phyloP scores from a whole-genome alignment of 2,113 vertebrate species.

The Spilogale gracilis region DNA sequence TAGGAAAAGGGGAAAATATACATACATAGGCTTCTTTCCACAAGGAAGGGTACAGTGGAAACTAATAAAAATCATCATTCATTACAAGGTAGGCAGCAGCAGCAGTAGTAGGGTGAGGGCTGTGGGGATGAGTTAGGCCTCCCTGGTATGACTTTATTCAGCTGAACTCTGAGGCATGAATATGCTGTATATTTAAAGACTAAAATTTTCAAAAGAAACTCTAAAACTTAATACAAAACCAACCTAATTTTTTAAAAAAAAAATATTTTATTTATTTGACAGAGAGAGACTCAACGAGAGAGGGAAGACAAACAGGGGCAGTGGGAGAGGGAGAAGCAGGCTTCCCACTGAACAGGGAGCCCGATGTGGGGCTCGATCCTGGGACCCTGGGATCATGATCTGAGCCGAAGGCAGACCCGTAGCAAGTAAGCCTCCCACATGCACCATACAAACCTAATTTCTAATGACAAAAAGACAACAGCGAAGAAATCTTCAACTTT shows the following conservation, averaged over 20 bases:
- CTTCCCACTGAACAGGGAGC: too few relatives aligned
- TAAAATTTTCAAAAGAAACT: background rate
- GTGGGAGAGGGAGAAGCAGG: too few relatives aligned
- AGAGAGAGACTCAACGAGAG: too few relatives aligned
- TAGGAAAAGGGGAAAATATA: background rate
- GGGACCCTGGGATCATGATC: too few relatives aligned
- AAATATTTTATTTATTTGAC: too few relatives aligned
- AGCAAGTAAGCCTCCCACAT: too few relatives aligned
- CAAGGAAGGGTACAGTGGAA: background rate
- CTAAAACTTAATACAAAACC: background rate
- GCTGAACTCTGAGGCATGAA: background rate
- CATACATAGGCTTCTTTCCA: background rate
- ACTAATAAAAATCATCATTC: background rate
- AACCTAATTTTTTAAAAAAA: background rate
- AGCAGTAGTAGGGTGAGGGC: background rate
- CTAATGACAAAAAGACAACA: background rate
- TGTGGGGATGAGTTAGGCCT: background rate
- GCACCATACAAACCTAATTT: background rate
- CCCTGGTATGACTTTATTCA: background rate
- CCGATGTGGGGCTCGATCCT: too few relatives aligned
- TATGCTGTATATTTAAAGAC: background rate
- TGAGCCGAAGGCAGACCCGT: too few relatives aligned
- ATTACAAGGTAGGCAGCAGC: too few relatives aligned
- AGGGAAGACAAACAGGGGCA: too few relatives aligned
- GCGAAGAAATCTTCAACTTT: background rate